Percentiles rank a stretch among this genome's conserved stretches.
Evolutionary conservation across 2,888 invertebrate genomes (phyloP).

Genomic region (Dione vanillae): DNA sequence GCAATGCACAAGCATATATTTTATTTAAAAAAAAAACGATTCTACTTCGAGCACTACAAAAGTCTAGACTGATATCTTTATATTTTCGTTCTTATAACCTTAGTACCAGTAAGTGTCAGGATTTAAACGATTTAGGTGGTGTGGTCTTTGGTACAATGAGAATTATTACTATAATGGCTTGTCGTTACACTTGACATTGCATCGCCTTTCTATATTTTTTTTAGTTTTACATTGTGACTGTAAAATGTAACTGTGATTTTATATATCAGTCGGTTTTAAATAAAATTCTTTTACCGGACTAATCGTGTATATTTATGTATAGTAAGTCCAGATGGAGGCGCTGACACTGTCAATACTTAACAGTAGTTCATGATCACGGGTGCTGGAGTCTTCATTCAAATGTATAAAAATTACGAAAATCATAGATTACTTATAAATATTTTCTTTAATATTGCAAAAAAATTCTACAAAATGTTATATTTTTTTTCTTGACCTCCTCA

Average conservation of each 20-base stretch:
- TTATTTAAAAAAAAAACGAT: background rate
- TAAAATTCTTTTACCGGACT: no score
- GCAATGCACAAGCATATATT: background rate
- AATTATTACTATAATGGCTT: conserved; percentile 16
- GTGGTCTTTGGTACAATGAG: background rate
- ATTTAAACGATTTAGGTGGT: conserved; percentile 14
- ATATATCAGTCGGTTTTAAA: no score
- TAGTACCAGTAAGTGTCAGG: conserved; percentile 38
- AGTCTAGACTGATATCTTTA: conserved; percentile 39
- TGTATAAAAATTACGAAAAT: no score
- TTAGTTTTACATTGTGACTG: conserved; percentile 32
- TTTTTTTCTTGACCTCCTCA: no score
- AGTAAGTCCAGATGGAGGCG: no score
- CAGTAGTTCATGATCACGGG: no score
- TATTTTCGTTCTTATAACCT: conserved; percentile 37
- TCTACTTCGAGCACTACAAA: conserved; percentile 20
- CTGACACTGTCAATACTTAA: no score
- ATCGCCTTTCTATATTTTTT: conserved; percentile 32
- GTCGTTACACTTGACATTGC: conserved; percentile 34
- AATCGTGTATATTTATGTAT: no score
- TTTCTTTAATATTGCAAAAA: no score
- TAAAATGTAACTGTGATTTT: conserved; percentile 28
- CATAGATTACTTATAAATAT: no score
- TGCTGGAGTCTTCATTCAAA: no score
- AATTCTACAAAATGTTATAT: no score